Conservation (phyloP, 2,113 vertebrate genomes). For the Corvus hawaiiensis region DNA sequence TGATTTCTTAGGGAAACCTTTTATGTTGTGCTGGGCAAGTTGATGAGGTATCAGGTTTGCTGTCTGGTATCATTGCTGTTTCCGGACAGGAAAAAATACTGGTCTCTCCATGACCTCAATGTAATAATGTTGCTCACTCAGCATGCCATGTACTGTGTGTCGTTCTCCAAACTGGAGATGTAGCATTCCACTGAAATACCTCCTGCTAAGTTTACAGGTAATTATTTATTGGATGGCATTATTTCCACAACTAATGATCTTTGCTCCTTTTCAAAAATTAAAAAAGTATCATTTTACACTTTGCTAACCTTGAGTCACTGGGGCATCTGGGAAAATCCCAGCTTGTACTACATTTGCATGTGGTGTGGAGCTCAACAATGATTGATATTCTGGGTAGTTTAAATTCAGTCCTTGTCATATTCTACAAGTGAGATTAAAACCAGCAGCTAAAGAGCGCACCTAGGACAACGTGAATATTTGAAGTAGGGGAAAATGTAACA, state of each 20-base stretch:
- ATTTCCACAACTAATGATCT: not conserved
- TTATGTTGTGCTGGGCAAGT: not conserved
- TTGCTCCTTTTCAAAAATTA: not conserved
- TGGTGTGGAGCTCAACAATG: not conserved
- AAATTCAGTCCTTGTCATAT: not conserved
- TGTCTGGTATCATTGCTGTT: not conserved
- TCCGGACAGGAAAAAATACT: not conserved
- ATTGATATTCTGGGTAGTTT: not conserved
- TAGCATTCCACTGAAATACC: not conserved
- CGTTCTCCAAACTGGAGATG: not conserved
- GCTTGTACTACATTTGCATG: not conserved
- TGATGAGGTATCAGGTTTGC: not conserved
- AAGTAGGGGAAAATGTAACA: not conserved
- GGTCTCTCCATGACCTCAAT: not conserved
- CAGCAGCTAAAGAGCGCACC: not conserved
- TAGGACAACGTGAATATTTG: not conserved
- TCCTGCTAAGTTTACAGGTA: not conserved
- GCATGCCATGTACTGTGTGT: too few relatives aligned
- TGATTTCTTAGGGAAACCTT: not conserved
- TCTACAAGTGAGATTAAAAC: not conserved
- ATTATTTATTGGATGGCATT: not conserved
- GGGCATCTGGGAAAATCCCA: not conserved
- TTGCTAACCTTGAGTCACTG: not conserved
- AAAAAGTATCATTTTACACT: not conserved
- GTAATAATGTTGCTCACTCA: not conserved